phyloP scores from a whole-genome alignment of 1,140 invertebrate species.

The Apis dorsata region DNA sequence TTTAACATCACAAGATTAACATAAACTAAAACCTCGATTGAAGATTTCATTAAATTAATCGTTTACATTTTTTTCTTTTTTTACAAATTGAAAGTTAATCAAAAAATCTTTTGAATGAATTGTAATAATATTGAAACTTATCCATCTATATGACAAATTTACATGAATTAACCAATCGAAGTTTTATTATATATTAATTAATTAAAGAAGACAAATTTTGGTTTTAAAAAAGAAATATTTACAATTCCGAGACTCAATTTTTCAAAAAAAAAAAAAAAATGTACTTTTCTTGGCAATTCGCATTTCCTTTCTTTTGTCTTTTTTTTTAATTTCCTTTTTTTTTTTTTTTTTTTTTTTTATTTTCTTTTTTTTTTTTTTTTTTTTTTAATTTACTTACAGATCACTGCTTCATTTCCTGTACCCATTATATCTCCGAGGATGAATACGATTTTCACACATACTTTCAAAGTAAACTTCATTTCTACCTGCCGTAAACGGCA shows the following conservation, averaged over 20 bases:
- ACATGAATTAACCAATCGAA: neutral
- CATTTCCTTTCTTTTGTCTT: slow-evolving; percentile 38
- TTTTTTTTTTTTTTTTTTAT: neutral
- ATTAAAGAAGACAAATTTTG: neutral
- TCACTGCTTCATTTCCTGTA: slow-evolving; percentile 72
- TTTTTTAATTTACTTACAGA: slow-evolving; percentile 75
- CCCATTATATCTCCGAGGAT: slow-evolving; percentile 65
- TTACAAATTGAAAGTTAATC: neutral
- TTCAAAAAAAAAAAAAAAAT: neutral
- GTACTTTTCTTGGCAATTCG: slow-evolving; percentile 72
- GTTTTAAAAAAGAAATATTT: neutral
- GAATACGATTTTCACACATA: slow-evolving; percentile 72
- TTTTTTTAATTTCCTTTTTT: no score
- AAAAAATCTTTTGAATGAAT: neutral
- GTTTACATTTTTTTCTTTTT: neutral
- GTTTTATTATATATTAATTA: neutral
- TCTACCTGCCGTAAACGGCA: slow-evolving; percentile 69
- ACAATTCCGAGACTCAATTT: slow-evolving; percentile 5
- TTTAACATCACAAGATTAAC: neutral
- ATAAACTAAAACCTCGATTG: slow-evolving; percentile 14
- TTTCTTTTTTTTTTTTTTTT: neutral
- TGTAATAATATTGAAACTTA: no score
- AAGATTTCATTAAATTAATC: neutral
- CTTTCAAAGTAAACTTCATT: slow-evolving; percentile 74
- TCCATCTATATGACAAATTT: neutral